These are phyloP conservation scores for Malurus leucopterus DNA, from an alignment of 2,797 vertebrate genomes.

Conservation along the genomic window DNA sequence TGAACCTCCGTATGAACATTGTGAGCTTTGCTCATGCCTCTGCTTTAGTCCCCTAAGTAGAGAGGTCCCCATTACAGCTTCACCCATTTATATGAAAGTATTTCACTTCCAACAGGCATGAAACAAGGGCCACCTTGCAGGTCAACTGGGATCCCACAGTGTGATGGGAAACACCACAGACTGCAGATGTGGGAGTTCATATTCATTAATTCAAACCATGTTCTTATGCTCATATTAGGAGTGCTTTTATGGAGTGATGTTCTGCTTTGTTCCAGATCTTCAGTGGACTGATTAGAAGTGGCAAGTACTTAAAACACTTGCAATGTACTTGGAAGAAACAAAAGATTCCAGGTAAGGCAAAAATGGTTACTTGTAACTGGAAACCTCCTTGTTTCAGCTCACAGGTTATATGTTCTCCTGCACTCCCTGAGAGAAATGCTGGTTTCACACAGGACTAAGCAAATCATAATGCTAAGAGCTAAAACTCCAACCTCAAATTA, in stretches of 20 bases:
- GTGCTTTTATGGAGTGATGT: not conserved
- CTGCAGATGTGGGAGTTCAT: not conserved
- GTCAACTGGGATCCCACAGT: not conserved
- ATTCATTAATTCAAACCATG: not conserved
- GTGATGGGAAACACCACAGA: not conserved
- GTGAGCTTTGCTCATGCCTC: not conserved
- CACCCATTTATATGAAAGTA: not conserved
- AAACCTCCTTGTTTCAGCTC: not conserved
- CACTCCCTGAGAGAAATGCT: not conserved
- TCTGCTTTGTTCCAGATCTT: not conserved
- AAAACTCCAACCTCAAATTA: not conserved
- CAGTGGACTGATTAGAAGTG: not conserved
- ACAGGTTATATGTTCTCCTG: not conserved
- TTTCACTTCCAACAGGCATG: not conserved
- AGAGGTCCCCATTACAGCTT: not conserved
- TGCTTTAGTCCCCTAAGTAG: not conserved
- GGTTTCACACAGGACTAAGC: not conserved
- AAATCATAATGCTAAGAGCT: not conserved
- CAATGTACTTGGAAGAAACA: not conserved
- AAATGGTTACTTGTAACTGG: not conserved
- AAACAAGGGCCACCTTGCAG: not conserved
- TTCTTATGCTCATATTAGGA: not conserved
- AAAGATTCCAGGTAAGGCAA: not conserved
- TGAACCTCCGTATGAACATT: not conserved
- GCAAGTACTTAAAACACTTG: not conserved